Evolutionary conservation across 2,888 invertebrate genomes (phyloP), one percentile per base, ranked within the genome.

Genomic region (Trypoxylon attenuatum): DNA sequence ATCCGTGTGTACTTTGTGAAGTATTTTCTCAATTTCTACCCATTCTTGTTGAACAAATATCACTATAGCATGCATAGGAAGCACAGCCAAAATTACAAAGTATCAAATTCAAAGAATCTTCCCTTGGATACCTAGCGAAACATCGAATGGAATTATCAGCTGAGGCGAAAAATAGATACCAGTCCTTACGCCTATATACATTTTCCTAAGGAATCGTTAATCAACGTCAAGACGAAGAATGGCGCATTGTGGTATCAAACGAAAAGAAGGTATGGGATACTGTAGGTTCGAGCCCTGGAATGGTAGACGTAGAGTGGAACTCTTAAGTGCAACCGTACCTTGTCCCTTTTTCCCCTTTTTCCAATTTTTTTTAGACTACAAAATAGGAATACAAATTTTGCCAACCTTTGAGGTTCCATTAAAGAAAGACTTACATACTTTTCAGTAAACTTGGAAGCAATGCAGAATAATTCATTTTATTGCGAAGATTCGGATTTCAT

Each of bases 171-270:
- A 54, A 64, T 54, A 46, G 46, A 61, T 54, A 62, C 29, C 13
- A 38, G 16, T 39, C 25, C 45, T 54, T 45, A 43, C 46, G 43
- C 16, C 5, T 55, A 46, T 25, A 33, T 51, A 39, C 41, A 60
- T 61, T 52, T 53, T 13, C 70, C 61, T 60, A 62, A 54, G 50
- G 57, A 54, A 69, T 79, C 80, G 78, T 84, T 80, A 83, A 81
- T 84, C 83, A 83, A 79, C 64, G 82, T 83, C 82, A 72, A 63
- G 63, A 45, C 70, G 76, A 79, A 83, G 82, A 83, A 81, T 80
- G 71, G 76, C 68, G 80, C 73, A 80, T 80, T 79, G 77, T 79
- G 75, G 75, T 69, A 76, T 71, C 66, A 73, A 67, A 69, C 62
- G 64, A 73, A 65, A 66, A 68, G 69, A 66, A 60, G 56, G 43